phyloP scores from a whole-genome alignment of 2,888 invertebrate genomes.

The Rhamnusium bicolor region DNA sequence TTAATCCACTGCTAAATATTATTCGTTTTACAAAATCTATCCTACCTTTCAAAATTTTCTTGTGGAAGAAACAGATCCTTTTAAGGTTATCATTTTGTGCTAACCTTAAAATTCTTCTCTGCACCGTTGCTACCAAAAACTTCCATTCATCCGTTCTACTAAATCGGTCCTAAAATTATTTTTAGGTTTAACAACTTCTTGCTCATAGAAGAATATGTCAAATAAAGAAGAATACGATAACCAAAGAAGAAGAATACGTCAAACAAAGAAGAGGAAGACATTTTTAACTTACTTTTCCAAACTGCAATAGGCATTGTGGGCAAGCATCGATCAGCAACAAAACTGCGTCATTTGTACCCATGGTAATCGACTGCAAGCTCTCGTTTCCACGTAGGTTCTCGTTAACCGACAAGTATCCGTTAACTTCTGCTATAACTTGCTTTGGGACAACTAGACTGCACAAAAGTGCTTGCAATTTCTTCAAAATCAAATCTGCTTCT shows the following conservation, averaged over 20 bases:
- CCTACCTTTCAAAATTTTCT: conserved; percentile 67
- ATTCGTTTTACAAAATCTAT: background rate
- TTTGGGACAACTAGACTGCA: conserved; percentile 74
- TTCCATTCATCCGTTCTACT: conserved; percentile 70
- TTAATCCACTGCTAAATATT: background rate
- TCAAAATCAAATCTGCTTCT: conserved; percentile 65
- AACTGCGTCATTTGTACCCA: conserved; percentile 73
- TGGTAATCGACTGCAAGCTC: conserved; percentile 72
- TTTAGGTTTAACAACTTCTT: background rate
- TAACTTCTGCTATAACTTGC: conserved; percentile 75
- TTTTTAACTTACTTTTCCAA: conserved; percentile 75
- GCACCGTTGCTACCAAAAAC: conserved; percentile 67
- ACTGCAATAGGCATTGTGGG: conserved; percentile 77
- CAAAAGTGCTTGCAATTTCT: conserved; percentile 74
- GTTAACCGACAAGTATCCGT: conserved; percentile 76
- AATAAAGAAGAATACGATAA: background rate
- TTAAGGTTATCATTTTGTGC: conserved; percentile 62
- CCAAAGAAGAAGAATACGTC: background rate
- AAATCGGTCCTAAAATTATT: conserved; percentile 68
- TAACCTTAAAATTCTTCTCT: conserved; percentile 67
- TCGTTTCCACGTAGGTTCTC: conserved; percentile 73
- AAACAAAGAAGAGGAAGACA: background rate
- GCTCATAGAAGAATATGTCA: too few species aligned
- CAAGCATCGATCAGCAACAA: conserved; percentile 75
- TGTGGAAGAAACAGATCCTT: conserved; percentile 66